Evolutionary conservation across 1,140 invertebrate genomes (phyloP), one percentile per base, ranked within the genome.

Genomic region (Mesaphorura yosii): DNA sequence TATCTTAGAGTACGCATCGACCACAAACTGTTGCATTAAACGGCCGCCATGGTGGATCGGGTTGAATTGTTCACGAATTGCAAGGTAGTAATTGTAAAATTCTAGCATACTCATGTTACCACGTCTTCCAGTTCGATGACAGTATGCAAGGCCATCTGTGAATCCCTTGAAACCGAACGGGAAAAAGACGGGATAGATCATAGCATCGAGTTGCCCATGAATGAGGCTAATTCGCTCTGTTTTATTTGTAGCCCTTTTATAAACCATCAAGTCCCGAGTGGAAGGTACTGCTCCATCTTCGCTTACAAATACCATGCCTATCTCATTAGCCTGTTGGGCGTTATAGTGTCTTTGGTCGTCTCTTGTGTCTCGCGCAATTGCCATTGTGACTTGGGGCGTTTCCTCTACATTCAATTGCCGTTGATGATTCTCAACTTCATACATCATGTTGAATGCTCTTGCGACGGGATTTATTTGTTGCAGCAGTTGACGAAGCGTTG

Each of bases 121-220:
- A n/a, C n/a, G n/a, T n/a, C n/a, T n/a, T n/a, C n/a, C n/a, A n/a
- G n/a, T n/a, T n/a, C n/a, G n/a, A n/a, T n/a, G n/a, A n/a, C n/a
- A n/a, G n/a, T n/a, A n/a, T n/a, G n/a, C n/a, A n/a, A n/a, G n/a
- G n/a, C n/a, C n/a, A n/a, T n/a, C n/a, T n/a, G n/a, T n/a, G 64
- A 70, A 72, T 60, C 66, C 67, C 64, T 69, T 65, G 59, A 73
- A 60, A 52, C 66, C 69, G 58, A 66, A 54, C 60, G 68, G 70
- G 65, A 72, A 72, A 34, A 73, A 67, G 20, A 73, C 53, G 44
- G 70, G 67, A 65, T 74, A 74, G 65, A 68, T 66, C 20, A 72
- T 60, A 29, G 68, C 59, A 61, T 73, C 69, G 61, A 68, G 69
- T 44, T 64, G 40, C 3, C 12, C 19, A 28, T 51, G 19, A 7